Evolutionary conservation across 1,140 invertebrate species (phyloP).

Genomic region (Protaetia brevitarsis): DNA sequence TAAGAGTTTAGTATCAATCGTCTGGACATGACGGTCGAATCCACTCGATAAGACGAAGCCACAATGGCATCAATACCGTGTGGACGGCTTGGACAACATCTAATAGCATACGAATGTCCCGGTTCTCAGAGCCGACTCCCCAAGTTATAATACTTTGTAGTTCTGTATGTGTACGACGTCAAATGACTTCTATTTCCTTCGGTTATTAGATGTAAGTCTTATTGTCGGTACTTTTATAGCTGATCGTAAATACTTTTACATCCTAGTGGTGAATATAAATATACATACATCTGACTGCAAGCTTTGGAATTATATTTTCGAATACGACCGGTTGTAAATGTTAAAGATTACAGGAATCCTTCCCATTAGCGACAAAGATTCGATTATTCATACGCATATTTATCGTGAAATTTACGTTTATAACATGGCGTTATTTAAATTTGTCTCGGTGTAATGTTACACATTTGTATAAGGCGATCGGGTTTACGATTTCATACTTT

Average conservation of each 20-base stretch:
- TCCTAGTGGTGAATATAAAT: background rate
- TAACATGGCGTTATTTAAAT: background rate
- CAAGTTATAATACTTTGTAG: background rate
- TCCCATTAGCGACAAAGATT: too few species aligned
- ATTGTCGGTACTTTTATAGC: background rate
- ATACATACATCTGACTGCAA: background rate
- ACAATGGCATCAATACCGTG: too few species aligned
- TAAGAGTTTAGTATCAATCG: too few species aligned
- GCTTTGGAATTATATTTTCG: background rate
- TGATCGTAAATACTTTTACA: background rate
- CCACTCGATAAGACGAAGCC: too few species aligned
- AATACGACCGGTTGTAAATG: constrained; percentile 1
- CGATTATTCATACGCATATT: too few species aligned
- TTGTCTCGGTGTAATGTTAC: background rate
- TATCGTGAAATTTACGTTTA: background rate
- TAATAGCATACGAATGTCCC: too few species aligned
- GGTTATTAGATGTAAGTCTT: constrained; percentile 1
- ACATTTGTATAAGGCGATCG: too few species aligned
- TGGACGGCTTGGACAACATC: too few species aligned
- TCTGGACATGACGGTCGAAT: too few species aligned
- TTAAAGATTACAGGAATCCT: too few species aligned
- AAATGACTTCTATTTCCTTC: background rate
- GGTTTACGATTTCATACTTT: too few species aligned
- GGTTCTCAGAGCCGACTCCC: too few species aligned
- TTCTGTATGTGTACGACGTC: background rate